phyloP scores from a whole-genome alignment of 2,797 vertebrate species.

The Sciaenops ocellatus region DNA sequence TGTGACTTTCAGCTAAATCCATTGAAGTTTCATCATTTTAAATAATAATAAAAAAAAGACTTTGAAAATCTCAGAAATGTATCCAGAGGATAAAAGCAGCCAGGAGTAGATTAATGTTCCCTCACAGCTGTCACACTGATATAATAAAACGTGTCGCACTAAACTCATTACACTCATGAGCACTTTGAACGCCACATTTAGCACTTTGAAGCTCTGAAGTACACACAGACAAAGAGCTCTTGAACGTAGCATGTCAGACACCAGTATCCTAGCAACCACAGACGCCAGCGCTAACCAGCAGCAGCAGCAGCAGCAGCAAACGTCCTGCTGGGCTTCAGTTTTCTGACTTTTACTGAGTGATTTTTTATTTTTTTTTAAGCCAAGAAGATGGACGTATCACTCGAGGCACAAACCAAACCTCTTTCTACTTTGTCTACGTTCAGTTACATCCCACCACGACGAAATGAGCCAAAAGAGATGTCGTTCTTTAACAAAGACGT shows the following conservation, averaged over 20 bases:
- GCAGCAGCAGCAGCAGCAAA: too few relatives aligned
- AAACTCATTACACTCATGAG: too few relatives aligned
- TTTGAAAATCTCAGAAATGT: neutral
- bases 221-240: neutral
- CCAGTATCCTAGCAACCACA: conserved; percentile 71
- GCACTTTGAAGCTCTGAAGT: neutral
- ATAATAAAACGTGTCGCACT: neutral
- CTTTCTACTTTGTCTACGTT: conserved; percentile 68
- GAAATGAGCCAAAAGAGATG: conserved; percentile 69
- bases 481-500: conserved; percentile 70
- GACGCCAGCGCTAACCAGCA: conserved; percentile 12
- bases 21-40: neutral
- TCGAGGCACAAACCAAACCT: conserved; percentile 60
- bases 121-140: neutral
- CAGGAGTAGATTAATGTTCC: neutral
- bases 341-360: neutral
- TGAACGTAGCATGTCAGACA: conserved; percentile 49
- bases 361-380: neutral
- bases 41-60: neutral
- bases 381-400: conserved; percentile 66
- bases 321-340: neutral
- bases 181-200: neutral
- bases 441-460: conserved; percentile 76
- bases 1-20: neutral
- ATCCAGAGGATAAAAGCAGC: neutral